Percentiles rank a stretch among this genome's conserved stretches.
Evolutionary conservation across 2,113 vertebrate species (phyloP).

Genomic region (Riparia riparia): DNA sequence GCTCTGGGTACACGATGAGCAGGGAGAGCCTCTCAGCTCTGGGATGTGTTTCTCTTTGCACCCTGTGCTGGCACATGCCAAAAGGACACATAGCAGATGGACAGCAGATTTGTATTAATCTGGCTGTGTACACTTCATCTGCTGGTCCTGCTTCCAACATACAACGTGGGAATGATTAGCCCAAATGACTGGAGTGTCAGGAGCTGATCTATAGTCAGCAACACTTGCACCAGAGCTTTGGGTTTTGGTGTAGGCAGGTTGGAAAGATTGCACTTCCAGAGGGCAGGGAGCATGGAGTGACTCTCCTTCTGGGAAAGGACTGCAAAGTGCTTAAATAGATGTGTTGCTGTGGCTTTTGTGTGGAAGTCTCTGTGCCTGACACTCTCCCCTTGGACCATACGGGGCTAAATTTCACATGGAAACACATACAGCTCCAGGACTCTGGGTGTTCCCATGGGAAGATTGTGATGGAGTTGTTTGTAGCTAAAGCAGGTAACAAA

Average conservation of each 20-base stretch:
- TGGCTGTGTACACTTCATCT: background rate
- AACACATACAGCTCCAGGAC: background rate
- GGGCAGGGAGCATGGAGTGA: background rate
- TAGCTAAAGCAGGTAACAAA: background rate
- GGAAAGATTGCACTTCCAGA: background rate
- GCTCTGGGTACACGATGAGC: background rate
- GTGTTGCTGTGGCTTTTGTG: background rate
- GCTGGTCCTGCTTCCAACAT: background rate
- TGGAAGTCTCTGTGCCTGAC: background rate
- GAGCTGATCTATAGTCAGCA: background rate
- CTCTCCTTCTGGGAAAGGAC: background rate
- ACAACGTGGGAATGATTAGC: background rate
- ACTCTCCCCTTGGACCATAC: background rate
- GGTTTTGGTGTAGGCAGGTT: background rate
- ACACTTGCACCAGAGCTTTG: background rate
- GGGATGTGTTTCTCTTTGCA: background rate
- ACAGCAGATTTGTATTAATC: background rate
- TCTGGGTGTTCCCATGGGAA: background rate
- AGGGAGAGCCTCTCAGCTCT: background rate
- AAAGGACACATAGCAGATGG: background rate
- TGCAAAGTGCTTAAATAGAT: background rate
- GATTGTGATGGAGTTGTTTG: background rate
- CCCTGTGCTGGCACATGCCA: background rate
- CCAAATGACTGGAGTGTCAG: accelerated
- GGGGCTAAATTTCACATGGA: background rate